These are phyloP conservation scores for Macrosoma leucophasiata DNA, from an alignment of 2,888 invertebrate species.

Conservation along the genomic window DNA sequence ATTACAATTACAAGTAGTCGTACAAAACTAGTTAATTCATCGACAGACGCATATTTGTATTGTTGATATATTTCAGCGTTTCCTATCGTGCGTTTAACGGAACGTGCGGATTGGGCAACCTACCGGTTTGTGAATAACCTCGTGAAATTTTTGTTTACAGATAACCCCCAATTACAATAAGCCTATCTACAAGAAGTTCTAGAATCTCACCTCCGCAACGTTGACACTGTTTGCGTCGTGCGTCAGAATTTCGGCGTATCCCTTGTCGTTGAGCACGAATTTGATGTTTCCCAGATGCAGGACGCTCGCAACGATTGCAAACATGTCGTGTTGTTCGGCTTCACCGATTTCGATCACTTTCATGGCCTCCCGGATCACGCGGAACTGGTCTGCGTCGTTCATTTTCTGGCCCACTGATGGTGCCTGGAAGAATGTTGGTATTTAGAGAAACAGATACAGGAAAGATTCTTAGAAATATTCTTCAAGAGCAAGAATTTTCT, in stretches of 20 bases:
- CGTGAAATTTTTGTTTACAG: no score
- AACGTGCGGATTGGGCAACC: no score
- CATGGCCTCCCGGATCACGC: constrained; percentile 82
- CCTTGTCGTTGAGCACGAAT: constrained; percentile 82
- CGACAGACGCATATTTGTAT: no score
- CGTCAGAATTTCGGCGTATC: constrained; percentile 80
- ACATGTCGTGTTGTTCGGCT: constrained; percentile 84
- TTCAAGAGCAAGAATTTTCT: no score
- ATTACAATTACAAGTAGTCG: no score
- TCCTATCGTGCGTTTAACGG: no score
- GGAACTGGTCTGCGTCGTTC: constrained; percentile 81
- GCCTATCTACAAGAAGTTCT: constrained; percentile 1
- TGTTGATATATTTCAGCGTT: no score
- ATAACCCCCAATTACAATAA: not conserved
- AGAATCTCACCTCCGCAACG: constrained; percentile 78
- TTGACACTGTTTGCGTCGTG: constrained; percentile 74
- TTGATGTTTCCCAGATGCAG: constrained; percentile 91
- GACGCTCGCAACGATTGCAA: constrained; percentile 88
- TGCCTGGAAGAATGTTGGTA: constrained; percentile 33
- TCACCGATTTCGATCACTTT: constrained; percentile 84
- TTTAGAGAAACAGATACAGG: no score
- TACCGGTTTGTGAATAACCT: no score
- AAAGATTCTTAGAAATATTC: no score
- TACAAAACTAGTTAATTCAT: no score
- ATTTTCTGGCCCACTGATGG: constrained; percentile 45